A percentile compares a stretch with the other conserved stretches of the same genome.
phyloP scores from a whole-genome alignment of 2,888 invertebrate genomes.

The Tachystola acroxantha region DNA sequence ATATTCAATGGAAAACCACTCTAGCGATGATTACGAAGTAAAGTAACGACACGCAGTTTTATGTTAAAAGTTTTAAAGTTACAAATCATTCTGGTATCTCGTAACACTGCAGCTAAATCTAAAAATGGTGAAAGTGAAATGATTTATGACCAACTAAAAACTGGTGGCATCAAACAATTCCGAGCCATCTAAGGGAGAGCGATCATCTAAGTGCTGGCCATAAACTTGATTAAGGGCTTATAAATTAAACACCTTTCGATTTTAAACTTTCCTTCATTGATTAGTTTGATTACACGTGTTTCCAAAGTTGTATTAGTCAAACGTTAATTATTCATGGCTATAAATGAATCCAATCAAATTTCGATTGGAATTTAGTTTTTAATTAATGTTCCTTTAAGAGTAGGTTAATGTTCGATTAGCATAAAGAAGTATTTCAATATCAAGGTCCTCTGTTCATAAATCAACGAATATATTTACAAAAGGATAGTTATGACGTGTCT shows the following conservation, averaged over 20 bases:
- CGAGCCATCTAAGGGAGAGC: conserved; percentile 39
- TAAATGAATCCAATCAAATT: conserved; percentile 18
- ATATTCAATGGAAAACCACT: no score
- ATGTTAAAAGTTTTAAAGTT: conserved; percentile 6
- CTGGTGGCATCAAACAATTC: conserved; percentile 27
- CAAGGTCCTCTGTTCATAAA: background rate
- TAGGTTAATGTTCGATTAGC: conserved; percentile 13
- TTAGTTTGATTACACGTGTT: conserved; percentile 31
- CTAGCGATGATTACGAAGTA: no score
- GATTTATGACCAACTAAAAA: conserved; percentile 42
- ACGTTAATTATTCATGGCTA: conserved; percentile 20
- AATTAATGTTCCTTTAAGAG: conserved; percentile 17
- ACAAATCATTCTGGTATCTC: conserved; percentile 6
- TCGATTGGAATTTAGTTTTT: conserved; percentile 24
- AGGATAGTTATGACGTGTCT: no score
- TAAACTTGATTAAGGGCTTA: conserved; percentile 57
- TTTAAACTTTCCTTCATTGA: conserved; percentile 46
- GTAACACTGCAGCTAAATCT: conserved; percentile 9
- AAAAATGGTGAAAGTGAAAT: conserved; percentile 47
- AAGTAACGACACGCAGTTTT: background rate
- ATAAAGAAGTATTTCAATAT: conserved; percentile 2
- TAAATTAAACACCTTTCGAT: conserved; percentile 50
- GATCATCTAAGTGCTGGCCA: conserved; percentile 31
- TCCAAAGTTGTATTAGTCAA: conserved; percentile 30
- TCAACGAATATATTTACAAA: background rate